These are phyloP conservation scores for Hypothenemus hampei DNA, from an alignment of 1,140 invertebrate genomes.

Conservation along the genomic window DNA sequence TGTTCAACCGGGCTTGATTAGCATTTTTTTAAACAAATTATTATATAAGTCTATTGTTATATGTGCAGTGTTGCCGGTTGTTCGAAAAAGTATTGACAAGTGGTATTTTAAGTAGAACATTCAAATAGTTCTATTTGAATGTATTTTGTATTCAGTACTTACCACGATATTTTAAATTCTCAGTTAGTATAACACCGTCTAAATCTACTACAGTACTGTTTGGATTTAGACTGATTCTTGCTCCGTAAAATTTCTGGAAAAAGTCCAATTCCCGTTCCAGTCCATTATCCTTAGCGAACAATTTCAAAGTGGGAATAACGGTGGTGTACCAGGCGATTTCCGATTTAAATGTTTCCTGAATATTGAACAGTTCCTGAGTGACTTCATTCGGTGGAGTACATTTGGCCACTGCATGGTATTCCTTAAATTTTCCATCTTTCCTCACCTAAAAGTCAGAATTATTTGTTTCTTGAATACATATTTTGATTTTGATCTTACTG, in stretches of 20 bases:
- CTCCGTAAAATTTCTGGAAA: constrained; percentile 49
- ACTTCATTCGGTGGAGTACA: constrained; percentile 49
- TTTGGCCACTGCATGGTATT: constrained; percentile 48
- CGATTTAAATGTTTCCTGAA: constrained; percentile 50
- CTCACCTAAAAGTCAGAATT: background rate
- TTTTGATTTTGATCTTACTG: background rate
- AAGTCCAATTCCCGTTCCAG: constrained; percentile 43
- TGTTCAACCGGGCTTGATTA: background rate
- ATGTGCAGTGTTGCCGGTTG: too few relatives aligned
- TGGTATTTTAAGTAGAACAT: background rate
- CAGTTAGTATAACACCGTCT: constrained; percentile 51
- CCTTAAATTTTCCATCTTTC: constrained; percentile 39
- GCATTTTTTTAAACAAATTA: constrained; percentile 42
- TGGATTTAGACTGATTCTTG: constrained; percentile 44
- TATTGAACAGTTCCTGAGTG: constrained; percentile 52
- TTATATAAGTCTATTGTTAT: too few relatives aligned
- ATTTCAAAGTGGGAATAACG: constrained; percentile 46
- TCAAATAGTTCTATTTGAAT: too few relatives aligned
- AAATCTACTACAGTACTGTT: constrained; percentile 45
- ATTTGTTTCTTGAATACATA: background rate
- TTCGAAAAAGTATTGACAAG: too few relatives aligned
- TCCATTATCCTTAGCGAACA: constrained; percentile 47
- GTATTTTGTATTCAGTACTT: too few relatives aligned
- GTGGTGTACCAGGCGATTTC: constrained; percentile 52
- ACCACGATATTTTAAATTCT: constrained; percentile 47